Base-by-base conservation (phyloP, 2,113 vertebrate species). In the Condylura cristata region DNA sequence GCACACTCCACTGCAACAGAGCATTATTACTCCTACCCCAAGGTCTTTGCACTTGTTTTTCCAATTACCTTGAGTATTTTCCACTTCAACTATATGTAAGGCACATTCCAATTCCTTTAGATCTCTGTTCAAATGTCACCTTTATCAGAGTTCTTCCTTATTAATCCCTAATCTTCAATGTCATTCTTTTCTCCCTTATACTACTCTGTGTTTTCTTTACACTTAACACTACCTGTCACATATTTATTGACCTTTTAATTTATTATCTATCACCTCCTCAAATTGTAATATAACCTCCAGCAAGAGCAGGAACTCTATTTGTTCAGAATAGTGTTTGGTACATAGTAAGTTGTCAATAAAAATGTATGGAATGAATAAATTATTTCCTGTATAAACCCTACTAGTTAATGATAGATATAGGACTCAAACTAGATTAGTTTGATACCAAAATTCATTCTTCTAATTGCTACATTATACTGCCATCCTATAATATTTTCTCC, bases 261-360 rank as follows among this genome's bases (percentile, higher is more conserved):
- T 87, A 81, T 37, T 71, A 12, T 95, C 32, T 89, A 13, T 12
- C 48, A 51, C 85, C 83, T 94, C 68, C 39, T 92, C 34, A 96
- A 66, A 58, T 48, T 72, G n/a, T 41, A 78, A 34, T 85, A 75
- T 28, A 94, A 85, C 26, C 20, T 71, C 51, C 89, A 60, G 90
- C 51, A 46, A 95, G 44, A 34, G 41, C 58, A 88, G 37, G 28
- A 53, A 75, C 18, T 84, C 32, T 34, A 14, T 66, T 91, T 85
- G 46, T 80, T 90, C 76, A 96, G 74, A 94, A 93, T 78, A 95
- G 63, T 89, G 32, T 86, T 70, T 92, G 24, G 20, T 51, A 83
- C 28, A 81, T 22, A 84, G 26, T 71, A 84, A 86, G 24, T 86
- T 70, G 51, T 91, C 71, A 92, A 2, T 74, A 91, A 95, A 41